A percentile compares a stretch with the other conserved stretches of the same genome.
Conservation (phyloP, 2,888 invertebrate genomes). For the Entomobrya multifasciata region DNA sequence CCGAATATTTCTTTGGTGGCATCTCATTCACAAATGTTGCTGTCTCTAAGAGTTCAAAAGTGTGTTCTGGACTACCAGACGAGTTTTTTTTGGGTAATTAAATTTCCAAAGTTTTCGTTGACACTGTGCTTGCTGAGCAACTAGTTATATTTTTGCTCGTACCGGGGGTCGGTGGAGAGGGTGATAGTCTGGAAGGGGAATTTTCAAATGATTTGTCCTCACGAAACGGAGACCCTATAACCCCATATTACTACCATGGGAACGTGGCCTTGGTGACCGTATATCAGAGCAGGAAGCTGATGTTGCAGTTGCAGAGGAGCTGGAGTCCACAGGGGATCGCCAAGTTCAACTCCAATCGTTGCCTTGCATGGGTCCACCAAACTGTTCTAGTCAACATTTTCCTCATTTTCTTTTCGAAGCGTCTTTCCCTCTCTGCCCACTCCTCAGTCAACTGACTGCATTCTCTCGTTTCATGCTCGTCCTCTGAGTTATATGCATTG, state of each 20-base stretch:
- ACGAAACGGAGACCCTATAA: slow-evolving; percentile 76
- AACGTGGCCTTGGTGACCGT: slow-evolving; percentile 77
- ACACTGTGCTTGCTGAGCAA: neutral
- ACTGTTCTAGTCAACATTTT: slow-evolving; percentile 94
- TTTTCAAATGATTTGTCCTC: slow-evolving; percentile 74
- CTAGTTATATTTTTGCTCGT: slow-evolving; percentile 70
- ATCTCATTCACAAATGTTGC: slow-evolving; percentile 82
- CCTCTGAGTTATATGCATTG: slow-evolving; percentile 87
- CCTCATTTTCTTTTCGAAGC: too few relatives aligned
- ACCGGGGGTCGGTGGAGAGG: slow-evolving; percentile 78
- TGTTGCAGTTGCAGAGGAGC: slow-evolving; percentile 78
- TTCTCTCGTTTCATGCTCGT: slow-evolving; percentile 84
- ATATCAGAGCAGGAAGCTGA: slow-evolving; percentile 76
- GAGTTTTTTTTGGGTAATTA: slow-evolving; percentile 58
- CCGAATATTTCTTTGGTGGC: slow-evolving; percentile 83
- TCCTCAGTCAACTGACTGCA: slow-evolving; percentile 84
- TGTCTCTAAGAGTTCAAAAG: slow-evolving; percentile 82
- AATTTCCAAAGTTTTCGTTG: slow-evolving; percentile 47
- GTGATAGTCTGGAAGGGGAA: slow-evolving; percentile 77
- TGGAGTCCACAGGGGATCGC: slow-evolving; percentile 79
- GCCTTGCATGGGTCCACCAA: slow-evolving; percentile 92
- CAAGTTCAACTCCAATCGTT: slow-evolving; percentile 91
- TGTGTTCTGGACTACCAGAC: slow-evolving; percentile 73
- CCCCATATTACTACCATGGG: slow-evolving; percentile 76
- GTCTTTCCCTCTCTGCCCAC: slow-evolving; percentile 89